phyloP scores from a whole-genome alignment of 2,888 invertebrate genomes.

The Apodemia mormo region DNA sequence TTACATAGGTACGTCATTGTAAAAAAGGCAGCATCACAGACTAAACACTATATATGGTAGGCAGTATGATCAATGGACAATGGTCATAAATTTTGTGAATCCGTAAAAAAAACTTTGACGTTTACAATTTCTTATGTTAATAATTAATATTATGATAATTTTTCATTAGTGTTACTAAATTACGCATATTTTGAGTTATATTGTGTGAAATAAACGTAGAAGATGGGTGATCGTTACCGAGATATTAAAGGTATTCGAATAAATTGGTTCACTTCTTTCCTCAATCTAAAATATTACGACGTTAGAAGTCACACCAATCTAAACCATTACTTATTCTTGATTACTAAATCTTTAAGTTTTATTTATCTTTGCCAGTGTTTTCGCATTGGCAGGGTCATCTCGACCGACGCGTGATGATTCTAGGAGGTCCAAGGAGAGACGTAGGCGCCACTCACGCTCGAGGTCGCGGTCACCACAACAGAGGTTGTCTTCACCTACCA shows the following conservation, averaged over 20 bases:
- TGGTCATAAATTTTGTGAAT: too few species aligned
- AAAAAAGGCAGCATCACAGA: too few species aligned
- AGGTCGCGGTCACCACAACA: conserved; percentile 54
- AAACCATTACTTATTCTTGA: conserved; percentile 34
- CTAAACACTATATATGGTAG: too few species aligned
- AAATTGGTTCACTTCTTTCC: conserved; percentile 11
- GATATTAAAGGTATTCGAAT: conserved; percentile 67
- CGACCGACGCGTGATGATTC: conserved; percentile 81
- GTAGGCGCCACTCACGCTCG: conserved; percentile 41
- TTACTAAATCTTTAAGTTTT: conserved; percentile 60
- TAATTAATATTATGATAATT: neutral
- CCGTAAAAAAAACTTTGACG: too few species aligned
- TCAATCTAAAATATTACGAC: conserved; percentile 17
- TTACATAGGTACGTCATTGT: too few species aligned
- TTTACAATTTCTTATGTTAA: neutral
- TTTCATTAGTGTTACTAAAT: neutral
- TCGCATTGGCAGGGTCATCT: conserved; percentile 87
- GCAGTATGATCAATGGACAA: too few species aligned
- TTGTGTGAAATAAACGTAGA: conserved; percentile 17
- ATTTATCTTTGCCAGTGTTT: conserved; percentile 88
- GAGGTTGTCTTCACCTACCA: conserved; percentile 46
- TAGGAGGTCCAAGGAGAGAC: conserved; percentile 59
- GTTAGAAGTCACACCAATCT: conserved; percentile 17
- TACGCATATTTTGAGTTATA: neutral
- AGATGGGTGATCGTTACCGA: conserved; percentile 60